Percentiles rank a stretch among this genome's conserved stretches.
Conservation (phyloP, 2,888 invertebrate genomes). For the Pheosia tremula region DNA sequence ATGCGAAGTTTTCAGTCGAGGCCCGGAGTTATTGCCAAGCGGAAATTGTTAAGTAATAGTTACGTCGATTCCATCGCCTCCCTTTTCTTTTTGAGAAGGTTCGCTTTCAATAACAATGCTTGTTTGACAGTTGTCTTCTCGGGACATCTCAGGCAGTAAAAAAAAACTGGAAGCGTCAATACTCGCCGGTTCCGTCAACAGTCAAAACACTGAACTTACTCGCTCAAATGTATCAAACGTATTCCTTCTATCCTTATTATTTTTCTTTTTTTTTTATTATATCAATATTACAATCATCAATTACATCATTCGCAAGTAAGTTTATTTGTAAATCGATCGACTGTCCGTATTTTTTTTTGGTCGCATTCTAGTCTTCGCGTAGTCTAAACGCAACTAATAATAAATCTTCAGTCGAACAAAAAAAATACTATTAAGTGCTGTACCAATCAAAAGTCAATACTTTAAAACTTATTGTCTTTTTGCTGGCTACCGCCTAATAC, state of each 20-base stretch:
- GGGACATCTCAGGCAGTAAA: not conserved
- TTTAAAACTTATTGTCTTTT: constrained; percentile 56
- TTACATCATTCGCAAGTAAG: not conserved
- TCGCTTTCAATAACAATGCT: not conserved
- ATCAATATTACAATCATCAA: not conserved
- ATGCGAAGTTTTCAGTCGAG: not conserved
- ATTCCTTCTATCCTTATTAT: too few species aligned
- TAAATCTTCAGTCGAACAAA: constrained; percentile 30
- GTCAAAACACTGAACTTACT: too few species aligned
- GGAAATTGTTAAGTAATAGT: not conserved
- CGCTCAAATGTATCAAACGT: too few species aligned
- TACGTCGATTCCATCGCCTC: too few species aligned
- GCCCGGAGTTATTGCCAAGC: not conserved
- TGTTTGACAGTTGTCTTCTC: constrained; percentile 27
- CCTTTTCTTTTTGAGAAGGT: too few species aligned
- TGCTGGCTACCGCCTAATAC: constrained; percentile 56
- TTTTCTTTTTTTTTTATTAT: too few species aligned
- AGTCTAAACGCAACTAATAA: constrained; percentile 23
- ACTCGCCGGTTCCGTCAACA: too few species aligned
- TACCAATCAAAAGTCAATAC: constrained; percentile 55
- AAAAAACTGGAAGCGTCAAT: not conserved
- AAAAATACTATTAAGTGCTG: constrained; percentile 34
- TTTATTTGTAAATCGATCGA: constrained; percentile 1
- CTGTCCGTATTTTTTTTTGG: not conserved
- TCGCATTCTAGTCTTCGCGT: constrained; percentile 8